Evolutionary conservation across 2,888 invertebrate genomes (phyloP), one percentile per base, ranked within the genome.

Genomic region (Drosophila cognata): DNA sequence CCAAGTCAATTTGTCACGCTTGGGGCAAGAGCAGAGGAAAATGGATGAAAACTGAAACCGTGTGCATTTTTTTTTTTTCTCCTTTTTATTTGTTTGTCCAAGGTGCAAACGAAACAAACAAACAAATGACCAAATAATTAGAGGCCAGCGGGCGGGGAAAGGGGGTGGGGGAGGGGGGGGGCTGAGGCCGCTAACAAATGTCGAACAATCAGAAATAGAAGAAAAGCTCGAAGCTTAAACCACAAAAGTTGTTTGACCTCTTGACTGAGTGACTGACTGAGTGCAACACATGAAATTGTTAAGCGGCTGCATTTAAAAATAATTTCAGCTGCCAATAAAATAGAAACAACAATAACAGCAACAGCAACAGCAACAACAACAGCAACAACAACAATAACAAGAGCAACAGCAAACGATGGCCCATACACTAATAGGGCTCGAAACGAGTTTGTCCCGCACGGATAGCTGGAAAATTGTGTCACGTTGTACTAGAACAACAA

Each of bases 271-370:
- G 71, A 81, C 61, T 69, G 79, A 74, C 70, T 73, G 70, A 71
- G 61, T 74, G 69, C 79, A 83, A 67, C 72, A 84, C 68, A 82
- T 77, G 64, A 87, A 86, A 85, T 89, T 89, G 88, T 82, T 82
- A 88, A 82, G 87, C 89, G 87, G 77, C 87, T 87, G 88, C 86
- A 85, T 85, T 85, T 85, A 86, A 84, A 88, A 85, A 86, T 82
- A 87, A 86, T 88, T 86, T 84, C 74, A 81, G 81, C 84, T 86
- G 87, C 87, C 84, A 86, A 89, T 87, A 87, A 88, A 84, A 88
- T 70, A 74, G 72, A 71, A 60, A 68, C 60, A 70, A 67, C 64
- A 61, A 71, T 53, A 72, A 67, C 55, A 73, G 60, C 70, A 71
- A 71, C 64, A 61, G 29, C 59, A 72, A 61, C 60, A 74, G 48